A percentile compares a stretch with the other conserved stretches of the same genome.
Evolutionary conservation across 2,797 vertebrate genomes (phyloP).

Genomic region (Buceros bicornis): DNA sequence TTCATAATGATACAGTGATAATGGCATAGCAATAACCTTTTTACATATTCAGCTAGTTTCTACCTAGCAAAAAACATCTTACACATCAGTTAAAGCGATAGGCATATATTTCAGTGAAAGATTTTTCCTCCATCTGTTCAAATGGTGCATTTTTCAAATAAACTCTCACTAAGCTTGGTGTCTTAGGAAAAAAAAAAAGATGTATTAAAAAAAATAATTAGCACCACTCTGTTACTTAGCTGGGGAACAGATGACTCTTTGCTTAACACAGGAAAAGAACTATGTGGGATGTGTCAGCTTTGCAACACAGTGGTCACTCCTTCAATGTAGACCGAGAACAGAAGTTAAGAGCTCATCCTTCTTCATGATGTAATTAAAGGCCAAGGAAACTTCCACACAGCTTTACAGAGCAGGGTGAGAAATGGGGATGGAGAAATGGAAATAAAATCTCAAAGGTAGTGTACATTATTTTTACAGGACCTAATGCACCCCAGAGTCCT

Average conservation of each 20-base stretch:
- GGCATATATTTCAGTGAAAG: neutral
- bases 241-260: neutral
- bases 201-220: neutral
- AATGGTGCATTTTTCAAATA: neutral
- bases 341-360: neutral
- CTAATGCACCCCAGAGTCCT: no score
- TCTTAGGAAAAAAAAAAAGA: neutral
- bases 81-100: neutral
- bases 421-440: neutral
- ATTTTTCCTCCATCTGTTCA: constrained; percentile 50
- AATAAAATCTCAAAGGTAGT: neutral
- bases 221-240: neutral
- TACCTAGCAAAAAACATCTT: constrained; percentile 2
- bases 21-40: constrained; percentile 24
- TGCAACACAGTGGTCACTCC: neutral
- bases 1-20: neutral
- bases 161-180: neutral
- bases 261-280: neutral
- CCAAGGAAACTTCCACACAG: neutral
- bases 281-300: neutral
- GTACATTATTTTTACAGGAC: no score
- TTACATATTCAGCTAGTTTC: constrained; percentile 4
- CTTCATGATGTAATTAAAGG: neutral
- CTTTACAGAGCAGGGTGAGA: neutral
- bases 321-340: neutral